Conservation (phyloP, 64 coral and sea anemone species). For the Stylophora pistillata region DNA sequence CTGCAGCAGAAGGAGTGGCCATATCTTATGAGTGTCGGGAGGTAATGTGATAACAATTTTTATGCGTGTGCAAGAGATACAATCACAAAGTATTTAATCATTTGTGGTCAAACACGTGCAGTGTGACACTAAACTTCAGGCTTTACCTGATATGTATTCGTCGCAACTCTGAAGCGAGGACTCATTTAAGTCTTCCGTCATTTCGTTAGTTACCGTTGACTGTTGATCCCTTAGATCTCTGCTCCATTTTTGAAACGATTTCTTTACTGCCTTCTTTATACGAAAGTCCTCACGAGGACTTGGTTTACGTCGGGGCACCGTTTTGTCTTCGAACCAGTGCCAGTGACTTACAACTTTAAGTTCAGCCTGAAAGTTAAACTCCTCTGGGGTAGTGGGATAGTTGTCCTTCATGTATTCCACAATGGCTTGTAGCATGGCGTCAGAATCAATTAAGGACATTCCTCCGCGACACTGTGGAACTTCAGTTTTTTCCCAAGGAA, state of each 20-base stretch:
- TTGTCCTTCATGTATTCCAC: neutral
- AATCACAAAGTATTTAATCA: too few relatives aligned
- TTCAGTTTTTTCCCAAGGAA: neutral
- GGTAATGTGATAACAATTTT: too few relatives aligned
- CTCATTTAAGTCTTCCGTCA: too few relatives aligned
- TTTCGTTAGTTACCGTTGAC: too few relatives aligned
- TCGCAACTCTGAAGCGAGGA: too few relatives aligned
- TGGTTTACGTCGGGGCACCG: neutral
- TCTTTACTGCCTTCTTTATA: neutral
- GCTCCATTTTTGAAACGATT: neutral
- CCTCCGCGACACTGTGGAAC: neutral
- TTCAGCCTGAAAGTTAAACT: slow-evolving; percentile 6
- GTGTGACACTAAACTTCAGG: too few relatives aligned
- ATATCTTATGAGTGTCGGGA: too few relatives aligned
- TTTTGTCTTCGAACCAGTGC: neutral
- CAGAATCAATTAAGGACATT: neutral
- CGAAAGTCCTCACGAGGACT: neutral
- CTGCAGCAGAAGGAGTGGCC: too few relatives aligned
- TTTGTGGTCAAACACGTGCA: too few relatives aligned
- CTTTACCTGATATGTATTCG: slow-evolving; percentile 2
- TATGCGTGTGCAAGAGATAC: too few relatives aligned
- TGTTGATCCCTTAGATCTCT: neutral
- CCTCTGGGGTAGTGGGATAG: neutral
- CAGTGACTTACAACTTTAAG: neutral
- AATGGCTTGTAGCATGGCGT: neutral